Conservation (phyloP, 2,888 invertebrate species). For the Bhutanitis thaidina region DNA sequence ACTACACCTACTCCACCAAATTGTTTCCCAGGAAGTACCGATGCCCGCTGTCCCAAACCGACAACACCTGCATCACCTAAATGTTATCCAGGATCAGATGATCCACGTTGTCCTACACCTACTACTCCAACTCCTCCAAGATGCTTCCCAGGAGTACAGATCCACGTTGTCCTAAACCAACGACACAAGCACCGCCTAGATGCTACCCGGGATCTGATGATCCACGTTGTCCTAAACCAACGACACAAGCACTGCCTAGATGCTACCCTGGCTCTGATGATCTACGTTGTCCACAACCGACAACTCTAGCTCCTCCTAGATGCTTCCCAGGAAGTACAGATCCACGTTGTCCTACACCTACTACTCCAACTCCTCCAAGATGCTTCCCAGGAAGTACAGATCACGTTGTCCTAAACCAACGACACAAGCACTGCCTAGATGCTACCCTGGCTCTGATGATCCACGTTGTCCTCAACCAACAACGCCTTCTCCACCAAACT, state of each 20-base stretch:
- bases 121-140: slow-evolving; percentile 23
- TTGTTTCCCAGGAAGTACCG: slow-evolving; percentile 30
- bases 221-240: slow-evolving; percentile 29
- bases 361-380: neutral
- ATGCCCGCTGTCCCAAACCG: slow-evolving; percentile 33
- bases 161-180: slow-evolving; percentile 33
- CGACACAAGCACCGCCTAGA: slow-evolving; percentile 24
- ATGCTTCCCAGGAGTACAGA: slow-evolving; percentile 43
- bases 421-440: neutral
- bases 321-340: slow-evolving; percentile 29
- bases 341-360: neutral
- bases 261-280: slow-evolving; percentile 35
- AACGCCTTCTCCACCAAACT: slow-evolving; percentile 26
- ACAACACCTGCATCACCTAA: slow-evolving; percentile 28
- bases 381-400: neutral
- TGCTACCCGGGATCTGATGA: slow-evolving; percentile 28
- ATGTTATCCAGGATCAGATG: slow-evolving; percentile 47
- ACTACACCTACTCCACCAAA: slow-evolving; percentile 36
- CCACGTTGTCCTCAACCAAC: neutral
- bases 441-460: neutral
- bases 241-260: slow-evolving; percentile 26
- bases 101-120: slow-evolving; percentile 40
- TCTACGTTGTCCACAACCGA: slow-evolving; percentile 33
- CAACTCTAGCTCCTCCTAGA: slow-evolving; percentile 24
- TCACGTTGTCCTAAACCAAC: neutral